A percentile compares a stretch with the other conserved stretches of the same genome.
These are phyloP conservation scores for Trachelipus rathkii DNA, from an alignment of 1,140 invertebrate species.

Conservation along the genomic window DNA sequence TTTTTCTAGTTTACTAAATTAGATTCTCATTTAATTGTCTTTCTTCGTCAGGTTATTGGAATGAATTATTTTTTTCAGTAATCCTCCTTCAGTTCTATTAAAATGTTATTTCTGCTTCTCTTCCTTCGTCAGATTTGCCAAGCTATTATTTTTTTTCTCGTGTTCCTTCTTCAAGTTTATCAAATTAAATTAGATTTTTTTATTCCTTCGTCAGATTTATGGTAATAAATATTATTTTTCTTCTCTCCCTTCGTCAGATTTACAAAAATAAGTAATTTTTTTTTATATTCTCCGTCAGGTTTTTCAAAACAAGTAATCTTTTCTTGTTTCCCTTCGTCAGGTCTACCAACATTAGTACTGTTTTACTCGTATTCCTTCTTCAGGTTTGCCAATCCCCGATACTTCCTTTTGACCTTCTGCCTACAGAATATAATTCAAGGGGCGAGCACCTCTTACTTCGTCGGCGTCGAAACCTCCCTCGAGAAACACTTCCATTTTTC, in stretches of 20 bases:
- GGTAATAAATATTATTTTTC: not conserved
- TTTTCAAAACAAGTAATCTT: no score
- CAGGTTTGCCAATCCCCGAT: slow-evolving; percentile 19
- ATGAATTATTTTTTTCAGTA: no score
- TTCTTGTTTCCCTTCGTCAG: not conserved
- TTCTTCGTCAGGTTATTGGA: no score
- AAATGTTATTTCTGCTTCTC: no score
- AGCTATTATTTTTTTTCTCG: no score
- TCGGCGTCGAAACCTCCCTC: slow-evolving; percentile 42
- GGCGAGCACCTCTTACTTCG: slow-evolving; percentile 39
- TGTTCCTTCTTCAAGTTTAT: not conserved
- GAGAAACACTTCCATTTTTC: slow-evolving; percentile 45
- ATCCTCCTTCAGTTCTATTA: no score
- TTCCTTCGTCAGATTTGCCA: no score
- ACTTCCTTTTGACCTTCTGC: slow-evolving; percentile 22
- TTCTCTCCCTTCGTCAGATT: not conserved
- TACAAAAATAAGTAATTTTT: not conserved
- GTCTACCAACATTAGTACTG: not conserved
- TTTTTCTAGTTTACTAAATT: no score
- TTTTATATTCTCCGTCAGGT: not conserved
- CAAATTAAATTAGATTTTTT: not conserved
- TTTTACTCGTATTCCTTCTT: not conserved
- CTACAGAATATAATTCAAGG: slow-evolving; percentile 30
- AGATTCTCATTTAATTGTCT: no score
- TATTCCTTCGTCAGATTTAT: not conserved